Conservation (phyloP, 2,797 vertebrate species). For the Acrossocheilus fasciatus region DNA sequence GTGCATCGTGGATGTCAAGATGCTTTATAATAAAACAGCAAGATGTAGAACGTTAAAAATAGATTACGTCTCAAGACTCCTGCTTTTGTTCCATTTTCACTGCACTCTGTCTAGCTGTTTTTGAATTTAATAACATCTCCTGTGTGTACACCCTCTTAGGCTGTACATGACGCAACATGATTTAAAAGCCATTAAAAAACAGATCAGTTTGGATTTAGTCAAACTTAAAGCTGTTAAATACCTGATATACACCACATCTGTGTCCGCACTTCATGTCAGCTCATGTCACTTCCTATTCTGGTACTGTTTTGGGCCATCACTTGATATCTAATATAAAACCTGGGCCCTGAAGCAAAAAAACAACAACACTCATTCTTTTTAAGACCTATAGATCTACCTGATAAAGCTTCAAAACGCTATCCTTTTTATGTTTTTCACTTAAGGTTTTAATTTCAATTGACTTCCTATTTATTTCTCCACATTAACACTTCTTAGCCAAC, state of each 20-base stretch:
- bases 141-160: not conserved
- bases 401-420: not conserved
- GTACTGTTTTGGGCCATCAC: not conserved
- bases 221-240: not conserved
- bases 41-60: not conserved
- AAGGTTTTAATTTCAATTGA: not conserved
- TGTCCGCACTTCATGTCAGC: not conserved
- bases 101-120: not conserved
- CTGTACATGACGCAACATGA: conserved; percentile 4
- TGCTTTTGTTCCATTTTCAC: not conserved
- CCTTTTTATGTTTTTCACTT: not conserved
- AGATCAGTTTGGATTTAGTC: not conserved
- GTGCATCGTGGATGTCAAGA: not conserved
- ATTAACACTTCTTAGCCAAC: not conserved
- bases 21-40: not conserved
- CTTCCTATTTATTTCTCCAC: not conserved
- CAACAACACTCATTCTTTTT: too few species aligned
- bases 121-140: not conserved
- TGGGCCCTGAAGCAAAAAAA: not conserved
- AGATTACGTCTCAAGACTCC: not conserved
- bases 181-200: conserved; percentile 19
- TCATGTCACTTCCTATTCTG: not conserved
- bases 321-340: not conserved
- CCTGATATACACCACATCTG: conserved; percentile 1
- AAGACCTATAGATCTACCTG: not conserved